A percentile compares a stretch with the other conserved stretches of the same genome.
Evolutionary conservation across 2,113 vertebrate species (phyloP).

Genomic region (Lontra canadensis): DNA sequence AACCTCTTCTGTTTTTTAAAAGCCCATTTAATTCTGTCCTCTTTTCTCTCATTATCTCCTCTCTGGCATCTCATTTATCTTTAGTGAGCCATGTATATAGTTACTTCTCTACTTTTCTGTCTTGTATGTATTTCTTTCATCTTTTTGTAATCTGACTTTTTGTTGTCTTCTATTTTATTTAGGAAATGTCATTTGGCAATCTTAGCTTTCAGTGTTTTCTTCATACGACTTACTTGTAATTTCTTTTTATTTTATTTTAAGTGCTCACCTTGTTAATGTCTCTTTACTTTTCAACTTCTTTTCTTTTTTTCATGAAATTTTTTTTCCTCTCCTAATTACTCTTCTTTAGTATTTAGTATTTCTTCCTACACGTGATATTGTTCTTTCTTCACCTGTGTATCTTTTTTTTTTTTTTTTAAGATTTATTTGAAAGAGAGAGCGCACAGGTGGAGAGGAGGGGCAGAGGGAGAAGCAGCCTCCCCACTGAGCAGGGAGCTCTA

Average conservation of each 20-base stretch:
- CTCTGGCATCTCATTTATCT: background rate
- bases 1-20: background rate
- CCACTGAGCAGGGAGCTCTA: background rate
- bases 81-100: background rate
- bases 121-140: background rate
- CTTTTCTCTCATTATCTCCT: background rate
- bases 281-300: background rate
- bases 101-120: background rate
- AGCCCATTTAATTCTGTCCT: background rate
- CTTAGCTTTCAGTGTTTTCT: background rate
- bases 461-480: background rate
- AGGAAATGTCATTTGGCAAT: constrained; percentile 1
- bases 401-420: too few species aligned
- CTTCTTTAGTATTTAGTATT: constrained; percentile 13
- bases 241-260: background rate
- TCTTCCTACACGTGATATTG: background rate
- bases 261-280: background rate
- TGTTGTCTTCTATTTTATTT: background rate
- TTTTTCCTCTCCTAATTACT: background rate
- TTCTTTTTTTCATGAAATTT: background rate
- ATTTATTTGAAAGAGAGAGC: background rate
- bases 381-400: background rate
- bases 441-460: background rate
- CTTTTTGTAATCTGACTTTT: constrained; percentile 18
- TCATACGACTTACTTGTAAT: background rate